Conservation (phyloP, 2,113 vertebrate genomes). For the Nyctereutes procyonoides region DNA sequence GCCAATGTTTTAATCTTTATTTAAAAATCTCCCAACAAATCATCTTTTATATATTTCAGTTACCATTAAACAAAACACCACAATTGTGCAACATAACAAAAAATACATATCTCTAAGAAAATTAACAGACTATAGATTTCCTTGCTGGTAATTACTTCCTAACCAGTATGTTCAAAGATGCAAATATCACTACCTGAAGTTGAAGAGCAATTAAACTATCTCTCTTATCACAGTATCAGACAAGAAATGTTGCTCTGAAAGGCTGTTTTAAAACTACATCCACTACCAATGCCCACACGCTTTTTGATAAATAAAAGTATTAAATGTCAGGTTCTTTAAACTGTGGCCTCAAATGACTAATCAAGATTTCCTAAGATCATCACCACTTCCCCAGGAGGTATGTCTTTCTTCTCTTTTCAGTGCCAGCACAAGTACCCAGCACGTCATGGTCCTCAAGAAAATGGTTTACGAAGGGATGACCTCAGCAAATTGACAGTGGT, state of each 20-base stretch:
- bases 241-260: not conserved
- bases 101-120: conserved; percentile 68
- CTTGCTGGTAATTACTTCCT: conserved; percentile 63
- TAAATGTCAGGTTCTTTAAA: not conserved
- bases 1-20: conserved; percentile 78
- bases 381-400: not conserved
- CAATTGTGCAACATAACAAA: conserved; percentile 74
- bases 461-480: conserved; percentile 44
- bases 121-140: conserved; percentile 64
- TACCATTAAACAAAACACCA: not conserved
- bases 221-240: not conserved
- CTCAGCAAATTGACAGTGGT: conserved; percentile 32
- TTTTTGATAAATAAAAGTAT: conserved; percentile 51
- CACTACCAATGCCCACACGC: not conserved
- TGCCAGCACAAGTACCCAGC: not conserved
- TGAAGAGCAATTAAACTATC: conserved; percentile 12
- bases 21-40: conserved; percentile 78
- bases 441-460: conserved; percentile 36
- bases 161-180: conserved; percentile 61
- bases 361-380: not conserved
- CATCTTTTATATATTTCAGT: conserved; percentile 70
- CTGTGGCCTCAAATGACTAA: conserved; percentile 5
- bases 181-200: conserved; percentile 22
- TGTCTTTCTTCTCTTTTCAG: not conserved
- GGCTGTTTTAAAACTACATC: not conserved